phyloP scores from a whole-genome alignment of 2,797 vertebrate species.

The Discoglossus pictus region DNA sequence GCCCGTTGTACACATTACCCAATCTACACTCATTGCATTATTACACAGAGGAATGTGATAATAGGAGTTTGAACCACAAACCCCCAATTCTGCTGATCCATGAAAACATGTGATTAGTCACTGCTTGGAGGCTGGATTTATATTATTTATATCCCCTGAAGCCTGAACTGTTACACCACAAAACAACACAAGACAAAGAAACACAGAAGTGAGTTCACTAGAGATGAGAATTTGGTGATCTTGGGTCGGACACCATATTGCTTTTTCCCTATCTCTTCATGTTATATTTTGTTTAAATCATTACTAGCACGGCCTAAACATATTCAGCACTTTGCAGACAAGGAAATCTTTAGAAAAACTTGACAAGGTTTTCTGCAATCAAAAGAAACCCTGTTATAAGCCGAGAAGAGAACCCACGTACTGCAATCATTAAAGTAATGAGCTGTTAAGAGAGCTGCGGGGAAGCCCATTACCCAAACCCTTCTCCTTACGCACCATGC shows the following conservation, averaged over 20 bases:
- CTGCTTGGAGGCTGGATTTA: constrained; percentile 66
- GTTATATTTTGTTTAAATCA: too few species aligned
- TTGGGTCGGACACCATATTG: constrained; percentile 60
- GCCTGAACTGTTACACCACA: constrained; percentile 73
- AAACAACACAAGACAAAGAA: constrained; percentile 68
- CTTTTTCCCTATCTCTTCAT: too few species aligned
- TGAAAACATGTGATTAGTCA: constrained; percentile 72
- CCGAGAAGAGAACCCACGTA: background rate
- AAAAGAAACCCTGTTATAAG: too few species aligned
- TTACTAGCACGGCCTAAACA: too few species aligned
- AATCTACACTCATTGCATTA: constrained; percentile 62
- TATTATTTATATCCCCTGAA: constrained; percentile 69
- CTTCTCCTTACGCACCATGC: too few species aligned
- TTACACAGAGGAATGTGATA: constrained; percentile 71
- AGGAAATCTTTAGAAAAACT: too few species aligned
- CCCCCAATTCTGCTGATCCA: constrained; percentile 68
- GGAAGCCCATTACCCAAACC: background rate
- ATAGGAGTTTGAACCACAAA: constrained; percentile 69
- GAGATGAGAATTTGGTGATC: constrained; percentile 63
- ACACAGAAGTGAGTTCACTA: constrained; percentile 63
- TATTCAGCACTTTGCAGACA: too few species aligned
- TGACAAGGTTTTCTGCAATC: background rate
- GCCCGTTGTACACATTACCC: constrained; percentile 63
- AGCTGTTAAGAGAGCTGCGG: background rate
- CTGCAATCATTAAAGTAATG: background rate